phyloP scores from a whole-genome alignment of 1,140 invertebrate genomes.

The Adoxophyes honmai region DNA sequence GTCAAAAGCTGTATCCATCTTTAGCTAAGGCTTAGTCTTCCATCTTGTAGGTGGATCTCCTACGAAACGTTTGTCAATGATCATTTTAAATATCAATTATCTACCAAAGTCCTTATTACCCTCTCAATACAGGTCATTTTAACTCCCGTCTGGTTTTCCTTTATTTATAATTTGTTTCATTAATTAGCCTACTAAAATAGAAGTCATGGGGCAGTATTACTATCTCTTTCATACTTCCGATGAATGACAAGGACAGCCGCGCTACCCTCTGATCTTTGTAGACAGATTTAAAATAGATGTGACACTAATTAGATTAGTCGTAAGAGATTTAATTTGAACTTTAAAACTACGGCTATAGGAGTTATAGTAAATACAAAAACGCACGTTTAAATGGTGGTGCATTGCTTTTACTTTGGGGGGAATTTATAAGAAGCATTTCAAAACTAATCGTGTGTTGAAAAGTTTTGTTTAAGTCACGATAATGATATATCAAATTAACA shows the following conservation, averaged over 20 bases:
- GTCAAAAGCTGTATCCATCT: too few relatives aligned
- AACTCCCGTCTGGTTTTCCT: background rate
- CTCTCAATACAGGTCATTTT: background rate
- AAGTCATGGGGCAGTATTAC: background rate
- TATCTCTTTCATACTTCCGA: background rate
- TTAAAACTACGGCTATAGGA: background rate
- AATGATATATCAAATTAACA: slow-evolving; percentile 5
- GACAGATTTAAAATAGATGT: slow-evolving; percentile 5
- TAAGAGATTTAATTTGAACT: background rate
- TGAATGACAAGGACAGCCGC: background rate
- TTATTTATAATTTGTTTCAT: background rate
- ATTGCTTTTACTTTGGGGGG: background rate
- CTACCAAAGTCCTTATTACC: too few relatives aligned
- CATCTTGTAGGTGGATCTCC: too few relatives aligned
- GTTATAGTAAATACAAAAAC: background rate
- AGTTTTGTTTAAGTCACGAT: background rate
- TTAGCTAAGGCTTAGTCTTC: too few relatives aligned
- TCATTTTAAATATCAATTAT: too few relatives aligned
- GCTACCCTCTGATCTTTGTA: slow-evolving; percentile 4
- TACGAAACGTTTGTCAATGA: too few relatives aligned
- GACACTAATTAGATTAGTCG: background rate
- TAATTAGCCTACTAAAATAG: slow-evolving; percentile 1
- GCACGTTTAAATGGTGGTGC: background rate
- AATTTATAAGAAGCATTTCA: slow-evolving; percentile 1
- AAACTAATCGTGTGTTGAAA: slow-evolving; percentile 5